Percentiles rank a stretch among this genome's conserved stretches.
phyloP scores from a whole-genome alignment of 2,888 invertebrate species.

The Diarsia mendica region DNA sequence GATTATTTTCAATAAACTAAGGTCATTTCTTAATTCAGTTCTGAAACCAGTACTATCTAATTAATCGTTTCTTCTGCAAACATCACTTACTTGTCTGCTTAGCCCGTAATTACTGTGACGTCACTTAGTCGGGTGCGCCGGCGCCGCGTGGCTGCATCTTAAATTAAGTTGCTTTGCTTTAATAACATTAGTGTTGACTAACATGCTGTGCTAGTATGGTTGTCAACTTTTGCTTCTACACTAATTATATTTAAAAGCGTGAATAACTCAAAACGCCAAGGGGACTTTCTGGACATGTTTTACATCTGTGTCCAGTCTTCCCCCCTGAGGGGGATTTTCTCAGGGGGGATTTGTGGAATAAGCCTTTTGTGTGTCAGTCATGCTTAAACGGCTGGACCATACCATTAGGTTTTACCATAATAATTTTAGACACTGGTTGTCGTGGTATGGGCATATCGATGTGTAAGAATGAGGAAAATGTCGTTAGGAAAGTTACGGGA shows the following conservation, averaged over 20 bases:
- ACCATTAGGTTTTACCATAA: neutral
- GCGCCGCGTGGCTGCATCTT: slow-evolving; percentile 62
- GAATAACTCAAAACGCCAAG: no score
- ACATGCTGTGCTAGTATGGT: slow-evolving; percentile 52
- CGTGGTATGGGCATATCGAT: no score
- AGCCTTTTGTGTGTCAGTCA: neutral
- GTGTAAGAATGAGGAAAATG: no score
- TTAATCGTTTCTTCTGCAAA: slow-evolving; percentile 17
- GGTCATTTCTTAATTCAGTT: neutral
- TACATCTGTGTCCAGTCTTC: no score
- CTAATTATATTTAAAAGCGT: neutral
- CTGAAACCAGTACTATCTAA: neutral
- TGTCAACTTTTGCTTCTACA: slow-evolving; percentile 26
- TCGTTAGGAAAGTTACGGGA: no score
- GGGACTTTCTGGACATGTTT: no score
- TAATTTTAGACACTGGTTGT: neutral
- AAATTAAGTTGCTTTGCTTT: slow-evolving; percentile 65
- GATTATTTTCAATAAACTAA: neutral
- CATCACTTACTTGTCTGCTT: slow-evolving; percentile 20
- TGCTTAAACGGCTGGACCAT: neutral
- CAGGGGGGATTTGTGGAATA: no score
- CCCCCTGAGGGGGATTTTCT: no score
- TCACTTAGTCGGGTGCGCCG: slow-evolving; percentile 55
- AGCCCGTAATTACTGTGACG: slow-evolving; percentile 55
- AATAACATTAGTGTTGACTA: slow-evolving; percentile 58